Base-by-base conservation (phyloP, 1,140 invertebrate species). In the Sogatella furcifera region DNA sequence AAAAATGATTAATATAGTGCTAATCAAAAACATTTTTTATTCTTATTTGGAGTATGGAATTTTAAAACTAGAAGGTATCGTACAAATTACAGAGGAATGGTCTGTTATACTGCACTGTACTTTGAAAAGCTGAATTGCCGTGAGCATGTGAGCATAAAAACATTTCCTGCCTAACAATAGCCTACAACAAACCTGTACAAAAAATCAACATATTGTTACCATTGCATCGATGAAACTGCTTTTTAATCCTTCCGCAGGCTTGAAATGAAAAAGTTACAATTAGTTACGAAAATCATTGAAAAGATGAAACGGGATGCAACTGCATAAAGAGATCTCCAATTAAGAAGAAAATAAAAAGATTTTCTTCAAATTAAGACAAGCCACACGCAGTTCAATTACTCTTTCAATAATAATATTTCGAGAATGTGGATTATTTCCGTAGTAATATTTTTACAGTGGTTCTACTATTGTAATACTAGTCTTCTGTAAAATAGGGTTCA, bases 221-320 rank as follows among this genome's bases (percentile, higher is more conserved):
- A 81, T 78, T 69, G 77, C 77, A 76, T 84, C 81, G 74, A 83
- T 83, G 15, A 15, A 22, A 75, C 78, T 79, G 73, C 79, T 78
- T 67, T 77, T 76, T 72, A 77, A 78, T 69, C 75, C 77, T 67
- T 77, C 72, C 70, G 77, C 75, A 75, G 79, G 80, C 81, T 79
- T 81, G 79, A 72, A 78, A 77, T 67, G 71, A 68, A 70, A 68
- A 44, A 43, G 31, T n/a, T 43, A 28, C 57, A 56, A 66, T 66
- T 53, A 28, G 5, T 22, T 38, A 66, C 56, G 57, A 10, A 60
- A 28, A 59, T 46, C 6, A 14, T 46, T 19, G 19, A 49, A 19
- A 11, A 19, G 10, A 10, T 19, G 10, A 49, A 49, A 49, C 19
- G 44, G 6, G 4, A 13, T 5, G 19, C 13, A 46, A 46, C 19